Evolutionary conservation across 2,113 vertebrate genomes (phyloP).

Genomic region (Heloderma charlesbogerti): DNA sequence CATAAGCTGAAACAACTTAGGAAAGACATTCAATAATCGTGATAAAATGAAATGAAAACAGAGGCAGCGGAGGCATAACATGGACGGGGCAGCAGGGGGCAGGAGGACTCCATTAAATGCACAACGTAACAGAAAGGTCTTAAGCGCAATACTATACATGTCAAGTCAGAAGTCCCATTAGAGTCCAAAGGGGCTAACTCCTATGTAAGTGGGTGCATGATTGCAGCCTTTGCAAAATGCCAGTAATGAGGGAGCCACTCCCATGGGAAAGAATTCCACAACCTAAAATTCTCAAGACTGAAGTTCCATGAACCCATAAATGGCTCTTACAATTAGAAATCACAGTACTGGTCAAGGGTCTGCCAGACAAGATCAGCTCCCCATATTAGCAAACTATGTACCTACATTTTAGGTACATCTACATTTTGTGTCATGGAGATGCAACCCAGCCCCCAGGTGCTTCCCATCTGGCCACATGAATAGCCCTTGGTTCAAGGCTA

Average conservation of each 20-base stretch:
- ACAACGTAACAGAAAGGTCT: background rate
- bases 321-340: no score
- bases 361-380: background rate
- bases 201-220: no score
- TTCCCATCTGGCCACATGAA: no score
- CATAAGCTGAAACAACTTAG: background rate
- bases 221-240: background rate
- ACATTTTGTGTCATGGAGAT: no score
- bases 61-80: background rate
- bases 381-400: background rate
- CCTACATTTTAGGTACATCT: no score
- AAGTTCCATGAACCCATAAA: background rate
- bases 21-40: background rate
- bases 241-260: background rate
- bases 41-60: background rate
- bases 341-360: background rate
- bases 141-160: no score
- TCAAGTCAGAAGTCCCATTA: no score
- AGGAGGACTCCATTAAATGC: background rate
- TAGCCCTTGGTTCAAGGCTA: no score
- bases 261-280: background rate
- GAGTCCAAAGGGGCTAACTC: no score
- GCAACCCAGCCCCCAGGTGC: no score
- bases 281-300: background rate
- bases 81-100: background rate